Conservation (phyloP, 2,113 vertebrate genomes). For the Spizaetus ornatus region DNA sequence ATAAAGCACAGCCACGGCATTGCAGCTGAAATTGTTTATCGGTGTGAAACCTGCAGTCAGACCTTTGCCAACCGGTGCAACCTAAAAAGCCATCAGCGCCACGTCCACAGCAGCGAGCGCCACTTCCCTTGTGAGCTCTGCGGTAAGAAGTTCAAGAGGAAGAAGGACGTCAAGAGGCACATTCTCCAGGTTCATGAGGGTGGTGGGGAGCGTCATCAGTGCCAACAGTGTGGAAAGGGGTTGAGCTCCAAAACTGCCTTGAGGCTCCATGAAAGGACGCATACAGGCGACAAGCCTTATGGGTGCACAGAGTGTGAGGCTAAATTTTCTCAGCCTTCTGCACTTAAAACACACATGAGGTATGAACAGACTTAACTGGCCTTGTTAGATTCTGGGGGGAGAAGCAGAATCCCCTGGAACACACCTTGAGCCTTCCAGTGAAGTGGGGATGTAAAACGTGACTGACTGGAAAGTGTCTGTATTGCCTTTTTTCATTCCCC, state of each 20-base stretch:
- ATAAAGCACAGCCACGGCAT: conserved; percentile 81
- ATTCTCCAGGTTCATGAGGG: conserved; percentile 94
- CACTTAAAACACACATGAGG: conserved; percentile 96
- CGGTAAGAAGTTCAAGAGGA: conserved; percentile 92
- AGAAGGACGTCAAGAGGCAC: conserved; percentile 94
- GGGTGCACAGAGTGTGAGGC: conserved; percentile 85
- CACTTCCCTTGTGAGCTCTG: conserved; percentile 88
- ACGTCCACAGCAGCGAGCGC: conserved; percentile 91
- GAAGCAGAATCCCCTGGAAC: neutral
- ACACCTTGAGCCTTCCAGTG: neutral
- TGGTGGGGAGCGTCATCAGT: conserved; percentile 81
- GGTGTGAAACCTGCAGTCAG: conserved; percentile 88
- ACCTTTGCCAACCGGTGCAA: conserved; percentile 96
- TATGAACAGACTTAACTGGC: conserved; percentile 60
- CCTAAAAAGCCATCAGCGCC: conserved; percentile 91
- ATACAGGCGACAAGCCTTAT: conserved; percentile 89
- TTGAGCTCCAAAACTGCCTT: conserved; percentile 93
- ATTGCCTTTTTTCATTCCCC: neutral
- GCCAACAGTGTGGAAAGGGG: conserved; percentile 87
- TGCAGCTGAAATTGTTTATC: conserved; percentile 78
- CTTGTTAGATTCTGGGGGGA: conserved; percentile 40
- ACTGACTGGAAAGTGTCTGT: neutral
- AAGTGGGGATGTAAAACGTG: neutral
- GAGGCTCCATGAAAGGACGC: conserved; percentile 88
- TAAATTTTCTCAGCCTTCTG: conserved; percentile 93